phyloP scores from a whole-genome alignment of 1,140 invertebrate genomes.

The Latrodectus geometricus region DNA sequence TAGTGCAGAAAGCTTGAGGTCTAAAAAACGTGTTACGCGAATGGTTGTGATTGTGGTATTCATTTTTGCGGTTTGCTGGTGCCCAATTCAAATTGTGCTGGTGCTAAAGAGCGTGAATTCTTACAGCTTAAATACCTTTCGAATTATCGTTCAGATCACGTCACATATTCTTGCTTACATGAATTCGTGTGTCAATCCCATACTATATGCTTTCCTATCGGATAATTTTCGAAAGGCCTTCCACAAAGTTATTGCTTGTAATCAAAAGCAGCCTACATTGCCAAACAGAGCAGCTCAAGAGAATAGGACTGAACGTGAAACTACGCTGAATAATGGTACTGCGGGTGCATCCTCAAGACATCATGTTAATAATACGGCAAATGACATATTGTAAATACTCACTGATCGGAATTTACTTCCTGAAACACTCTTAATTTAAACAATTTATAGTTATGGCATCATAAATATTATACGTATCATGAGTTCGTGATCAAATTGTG shows the following conservation, averaged over 20 bases:
- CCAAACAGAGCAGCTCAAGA: conserved; percentile 7
- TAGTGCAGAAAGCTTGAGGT: conserved; percentile 79
- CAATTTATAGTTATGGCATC: no score
- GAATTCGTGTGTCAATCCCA: conserved; percentile 94
- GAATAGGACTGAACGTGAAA: conserved; percentile 32
- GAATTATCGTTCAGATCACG: conserved; percentile 82
- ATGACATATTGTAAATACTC: conserved; percentile 42
- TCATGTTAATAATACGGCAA: conserved; percentile 20
- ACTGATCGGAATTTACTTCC: no score
- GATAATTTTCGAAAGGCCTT: conserved; percentile 89
- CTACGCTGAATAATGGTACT: conserved; percentile 11
- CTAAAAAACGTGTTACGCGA: conserved; percentile 89
- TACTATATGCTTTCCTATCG: conserved; percentile 92
- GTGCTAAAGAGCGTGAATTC: conserved; percentile 80
- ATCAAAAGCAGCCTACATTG: neutral
- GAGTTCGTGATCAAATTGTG: neutral
- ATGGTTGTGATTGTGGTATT: conserved; percentile 94
- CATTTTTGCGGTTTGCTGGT: conserved; percentile 96
- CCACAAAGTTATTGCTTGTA: conserved; percentile 73
- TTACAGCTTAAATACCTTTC: conserved; percentile 76
- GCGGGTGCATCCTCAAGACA: neutral
- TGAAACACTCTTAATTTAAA: neutral
- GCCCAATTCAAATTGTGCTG: conserved; percentile 88
- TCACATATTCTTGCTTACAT: conserved; percentile 94
- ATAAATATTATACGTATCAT: neutral